Evolutionary conservation across 2,113 vertebrate species (phyloP).

Genomic region (Tachysurus vachellii): DNA sequence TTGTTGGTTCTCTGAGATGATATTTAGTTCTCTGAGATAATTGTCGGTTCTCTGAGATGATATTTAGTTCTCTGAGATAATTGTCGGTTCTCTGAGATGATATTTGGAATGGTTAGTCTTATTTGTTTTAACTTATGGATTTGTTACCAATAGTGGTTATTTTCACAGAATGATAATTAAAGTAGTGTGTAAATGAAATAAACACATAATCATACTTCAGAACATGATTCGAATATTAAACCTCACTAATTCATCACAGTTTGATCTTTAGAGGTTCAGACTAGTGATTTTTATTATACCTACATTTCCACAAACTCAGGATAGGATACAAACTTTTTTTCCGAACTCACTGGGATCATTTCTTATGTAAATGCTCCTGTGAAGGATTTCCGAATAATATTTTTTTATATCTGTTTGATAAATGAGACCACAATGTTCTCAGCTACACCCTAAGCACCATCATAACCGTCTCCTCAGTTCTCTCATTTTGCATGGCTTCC

Average conservation of each 20-base stretch:
- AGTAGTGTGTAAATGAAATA: neutral
- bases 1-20: too few relatives aligned
- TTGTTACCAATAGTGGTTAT: neutral
- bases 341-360: neutral
- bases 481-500: conserved; percentile 17
- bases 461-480: neutral
- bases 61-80: too few relatives aligned
- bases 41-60: too few relatives aligned
- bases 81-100: too few relatives aligned
- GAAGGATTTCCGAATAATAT: neutral
- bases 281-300: too few relatives aligned
- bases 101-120: neutral
- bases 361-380: neutral
- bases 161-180: neutral
- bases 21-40: too few relatives aligned
- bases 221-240: neutral
- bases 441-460: neutral
- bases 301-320: neutral
- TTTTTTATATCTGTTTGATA: neutral
- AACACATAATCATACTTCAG: neutral
- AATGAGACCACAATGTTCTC: neutral
- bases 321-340: neutral
- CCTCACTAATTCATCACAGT: neutral
- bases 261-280: neutral
- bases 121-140: neutral